These are phyloP conservation scores for Typhlichthys eigenmanni DNA, from an alignment of 2,797 vertebrate species.

Conservation along the genomic window DNA sequence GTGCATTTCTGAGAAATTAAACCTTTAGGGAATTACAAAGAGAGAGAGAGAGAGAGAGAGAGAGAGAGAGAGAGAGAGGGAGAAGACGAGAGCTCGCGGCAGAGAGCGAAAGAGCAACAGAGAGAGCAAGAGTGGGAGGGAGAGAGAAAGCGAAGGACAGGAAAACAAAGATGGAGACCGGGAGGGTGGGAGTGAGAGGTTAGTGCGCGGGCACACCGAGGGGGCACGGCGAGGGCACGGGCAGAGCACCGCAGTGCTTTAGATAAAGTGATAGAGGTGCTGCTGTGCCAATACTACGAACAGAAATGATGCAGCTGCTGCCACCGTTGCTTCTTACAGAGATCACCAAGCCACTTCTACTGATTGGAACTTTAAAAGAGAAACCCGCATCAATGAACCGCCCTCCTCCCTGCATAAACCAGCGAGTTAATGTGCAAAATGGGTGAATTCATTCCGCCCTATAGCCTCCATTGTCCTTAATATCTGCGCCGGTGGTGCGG, in stretches of 20 bases:
- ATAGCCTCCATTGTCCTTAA: background rate
- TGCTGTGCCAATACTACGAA: conserved; percentile 28
- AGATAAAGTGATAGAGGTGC: conserved; percentile 48
- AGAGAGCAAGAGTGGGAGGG: conserved; percentile 21
- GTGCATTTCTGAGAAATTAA: conserved; percentile 25
- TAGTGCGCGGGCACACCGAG: conserved; percentile 63
- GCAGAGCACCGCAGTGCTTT: conserved; percentile 52
- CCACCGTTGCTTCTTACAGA: background rate
- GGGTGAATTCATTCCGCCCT: background rate
- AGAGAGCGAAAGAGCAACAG: background rate
- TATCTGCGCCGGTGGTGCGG: background rate
- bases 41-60: background rate
- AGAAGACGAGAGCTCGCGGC: no score
- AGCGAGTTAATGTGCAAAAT: conserved; percentile 12
- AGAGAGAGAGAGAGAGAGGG: background rate
- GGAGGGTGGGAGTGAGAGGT: conserved; percentile 58
- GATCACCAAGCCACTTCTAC: conserved; percentile 25
- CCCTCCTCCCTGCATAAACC: background rate
- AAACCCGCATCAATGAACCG: background rate
- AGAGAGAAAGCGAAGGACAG: background rate
- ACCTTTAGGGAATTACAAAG: conserved; percentile 23
- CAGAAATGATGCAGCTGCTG: conserved; percentile 32
- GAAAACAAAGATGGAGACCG: conserved; percentile 20
- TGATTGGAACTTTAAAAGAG: conserved; percentile 12
- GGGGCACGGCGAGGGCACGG: conserved; percentile 67